phyloP scores from a whole-genome alignment of 2,113 vertebrate genomes.

The Mesembrinibis cayennensis region DNA sequence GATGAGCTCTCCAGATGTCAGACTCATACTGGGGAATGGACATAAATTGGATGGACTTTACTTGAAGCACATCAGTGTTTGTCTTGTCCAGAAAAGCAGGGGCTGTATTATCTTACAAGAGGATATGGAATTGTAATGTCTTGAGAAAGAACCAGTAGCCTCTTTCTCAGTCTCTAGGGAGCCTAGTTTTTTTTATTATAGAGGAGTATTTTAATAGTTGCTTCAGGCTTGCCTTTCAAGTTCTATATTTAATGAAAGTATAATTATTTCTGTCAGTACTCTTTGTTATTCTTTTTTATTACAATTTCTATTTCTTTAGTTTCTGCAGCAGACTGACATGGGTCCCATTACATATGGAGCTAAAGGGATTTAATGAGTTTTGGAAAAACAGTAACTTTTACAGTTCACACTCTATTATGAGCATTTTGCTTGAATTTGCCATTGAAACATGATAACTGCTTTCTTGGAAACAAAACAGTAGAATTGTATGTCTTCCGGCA shows the following conservation, averaged over 20 bases:
- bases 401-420: background rate
- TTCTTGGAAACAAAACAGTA: background rate
- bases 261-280: background rate
- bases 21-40: background rate
- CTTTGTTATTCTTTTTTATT: background rate
- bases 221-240: background rate
- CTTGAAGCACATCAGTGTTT: background rate
- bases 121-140: background rate
- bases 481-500: background rate
- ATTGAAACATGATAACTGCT: background rate
- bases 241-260: background rate
- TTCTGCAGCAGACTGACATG: background rate
- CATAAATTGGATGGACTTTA: background rate
- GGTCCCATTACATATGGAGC: background rate
- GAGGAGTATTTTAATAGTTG: background rate
- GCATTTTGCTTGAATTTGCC: background rate
- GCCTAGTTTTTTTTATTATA: background rate
- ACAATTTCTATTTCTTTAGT: background rate
- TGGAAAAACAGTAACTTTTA: background rate
- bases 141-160: background rate
- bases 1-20: background rate
- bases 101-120: background rate
- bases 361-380: conserved; percentile 4
- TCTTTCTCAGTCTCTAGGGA: background rate
- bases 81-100: background rate